A percentile compares a stretch with the other conserved stretches of the same genome.
phyloP scores from a whole-genome alignment of 2,888 invertebrate species.

The Parnassius glacialis region DNA sequence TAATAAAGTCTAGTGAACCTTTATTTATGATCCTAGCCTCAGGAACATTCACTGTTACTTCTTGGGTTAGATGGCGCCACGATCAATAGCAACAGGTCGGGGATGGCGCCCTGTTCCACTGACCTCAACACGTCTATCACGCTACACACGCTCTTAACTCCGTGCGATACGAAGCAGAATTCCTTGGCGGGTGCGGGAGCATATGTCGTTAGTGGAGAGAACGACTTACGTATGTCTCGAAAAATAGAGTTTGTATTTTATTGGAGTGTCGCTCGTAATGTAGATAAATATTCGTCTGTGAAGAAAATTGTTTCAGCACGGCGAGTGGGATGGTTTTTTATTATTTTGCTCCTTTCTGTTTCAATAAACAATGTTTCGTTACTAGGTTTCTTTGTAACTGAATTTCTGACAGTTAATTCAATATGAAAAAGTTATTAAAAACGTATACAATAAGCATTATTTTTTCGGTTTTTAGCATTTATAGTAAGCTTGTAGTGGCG shows the following conservation, averaged over 20 bases:
- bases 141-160: not conserved
- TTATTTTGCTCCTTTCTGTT: slow-evolving; percentile 10
- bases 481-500: too few relatives aligned
- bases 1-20: slow-evolving; percentile 21
- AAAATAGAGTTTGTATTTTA: slow-evolving; percentile 23
- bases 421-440: too few relatives aligned
- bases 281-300: slow-evolving; percentile 22
- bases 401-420: too few relatives aligned
- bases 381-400: not conserved
- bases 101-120: slow-evolving; percentile 47
- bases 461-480: too few relatives aligned
- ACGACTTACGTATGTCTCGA: slow-evolving; percentile 12
- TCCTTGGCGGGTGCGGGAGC: not conserved
- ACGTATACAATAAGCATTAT: too few relatives aligned
- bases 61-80: slow-evolving; percentile 51
- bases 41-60: slow-evolving; percentile 35
- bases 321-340: not conserved
- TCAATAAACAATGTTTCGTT: not conserved
- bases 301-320: slow-evolving; percentile 21
- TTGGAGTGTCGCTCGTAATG: slow-evolving; percentile 21
- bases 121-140: slow-evolving; percentile 43
- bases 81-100: slow-evolving; percentile 61
- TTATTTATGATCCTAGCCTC: slow-evolving; percentile 20
- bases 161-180: not conserved
- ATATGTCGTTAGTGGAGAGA: slow-evolving; percentile 3